Evolutionary conservation across 2,888 invertebrate species (phyloP).

Genomic region (Cistogaster globosa): DNA sequence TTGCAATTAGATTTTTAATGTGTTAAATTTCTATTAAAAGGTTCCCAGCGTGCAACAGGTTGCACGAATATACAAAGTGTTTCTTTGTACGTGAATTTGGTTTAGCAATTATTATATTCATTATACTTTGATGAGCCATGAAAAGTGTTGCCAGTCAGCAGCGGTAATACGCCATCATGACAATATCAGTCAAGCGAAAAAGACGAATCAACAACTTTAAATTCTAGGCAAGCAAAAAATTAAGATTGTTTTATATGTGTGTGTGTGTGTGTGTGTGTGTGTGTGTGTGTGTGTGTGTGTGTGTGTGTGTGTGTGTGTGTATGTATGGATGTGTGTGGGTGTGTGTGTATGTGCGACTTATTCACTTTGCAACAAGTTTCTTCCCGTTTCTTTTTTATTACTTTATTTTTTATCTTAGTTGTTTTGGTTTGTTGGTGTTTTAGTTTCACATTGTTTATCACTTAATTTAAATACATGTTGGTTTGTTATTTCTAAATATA

Average conservation of each 20-base stretch:
- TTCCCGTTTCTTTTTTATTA: conserved; percentile 43
- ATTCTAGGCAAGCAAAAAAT: conserved; percentile 12
- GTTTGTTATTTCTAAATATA: conserved; percentile 4
- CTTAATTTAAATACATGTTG: conserved; percentile 67
- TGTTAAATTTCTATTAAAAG: conserved; percentile 58
- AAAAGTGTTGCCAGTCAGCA: conserved; percentile 65
- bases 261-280: background rate
- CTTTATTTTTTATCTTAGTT: background rate
- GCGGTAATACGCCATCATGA: conserved; percentile 49
- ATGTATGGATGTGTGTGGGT: background rate
- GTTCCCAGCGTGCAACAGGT: conserved; percentile 55
- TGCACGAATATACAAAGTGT: conserved; percentile 16
- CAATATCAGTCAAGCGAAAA: conserved; percentile 63
- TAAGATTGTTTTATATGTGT: conserved; percentile 18
- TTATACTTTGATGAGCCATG: conserved; percentile 68
- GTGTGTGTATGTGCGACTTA: conserved; percentile 29
- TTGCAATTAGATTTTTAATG: conserved; percentile 65
- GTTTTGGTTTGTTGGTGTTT: conserved; percentile 10
- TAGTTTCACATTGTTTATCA: conserved; percentile 62
- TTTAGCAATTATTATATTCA: conserved; percentile 51
- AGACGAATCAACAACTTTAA: conserved; percentile 47
- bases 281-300: background rate
- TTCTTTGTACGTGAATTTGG: conserved; percentile 1
- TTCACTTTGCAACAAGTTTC: conserved; percentile 52
- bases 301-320: background rate